phyloP scores from a whole-genome alignment of 2,888 invertebrate genomes.

The Troides oblongomaculatus region DNA sequence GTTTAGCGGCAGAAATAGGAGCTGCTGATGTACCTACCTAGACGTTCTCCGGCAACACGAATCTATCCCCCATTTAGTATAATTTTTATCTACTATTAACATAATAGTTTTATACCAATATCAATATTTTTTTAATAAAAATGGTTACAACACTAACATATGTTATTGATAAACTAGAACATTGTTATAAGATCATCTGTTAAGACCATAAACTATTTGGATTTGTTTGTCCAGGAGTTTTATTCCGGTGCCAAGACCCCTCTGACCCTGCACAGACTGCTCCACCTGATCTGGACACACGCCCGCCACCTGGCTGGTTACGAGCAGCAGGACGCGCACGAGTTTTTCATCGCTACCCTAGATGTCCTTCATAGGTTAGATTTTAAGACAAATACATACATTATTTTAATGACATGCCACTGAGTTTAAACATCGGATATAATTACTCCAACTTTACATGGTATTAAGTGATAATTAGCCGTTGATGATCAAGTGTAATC shows the following conservation, averaged over 20 bases:
- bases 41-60: too few species aligned
- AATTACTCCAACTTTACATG: too few species aligned
- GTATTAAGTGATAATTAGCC: too few species aligned
- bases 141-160: neutral
- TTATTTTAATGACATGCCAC: too few species aligned
- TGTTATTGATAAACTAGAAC: neutral
- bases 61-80: too few species aligned
- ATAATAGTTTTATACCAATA: neutral
- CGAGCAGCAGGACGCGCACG: conserved; percentile 99
- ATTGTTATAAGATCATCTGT: too few species aligned
- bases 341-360: conserved; percentile 97
- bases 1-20: too few species aligned
- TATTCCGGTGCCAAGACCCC: conserved; percentile 95
- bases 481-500: too few species aligned
- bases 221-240: conserved; percentile 84
- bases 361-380: conserved; percentile 92
- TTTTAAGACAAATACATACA: neutral
- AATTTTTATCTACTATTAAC: neutral
- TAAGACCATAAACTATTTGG: too few species aligned
- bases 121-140: neutral
- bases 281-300: conserved; percentile 98
- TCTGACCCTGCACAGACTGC: conserved; percentile 91
- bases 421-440: too few species aligned
- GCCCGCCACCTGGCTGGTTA: conserved; percentile 96
- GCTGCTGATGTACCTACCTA: too few species aligned